phyloP scores from a whole-genome alignment of 2,113 vertebrate species.

The Trinectes maculatus region DNA sequence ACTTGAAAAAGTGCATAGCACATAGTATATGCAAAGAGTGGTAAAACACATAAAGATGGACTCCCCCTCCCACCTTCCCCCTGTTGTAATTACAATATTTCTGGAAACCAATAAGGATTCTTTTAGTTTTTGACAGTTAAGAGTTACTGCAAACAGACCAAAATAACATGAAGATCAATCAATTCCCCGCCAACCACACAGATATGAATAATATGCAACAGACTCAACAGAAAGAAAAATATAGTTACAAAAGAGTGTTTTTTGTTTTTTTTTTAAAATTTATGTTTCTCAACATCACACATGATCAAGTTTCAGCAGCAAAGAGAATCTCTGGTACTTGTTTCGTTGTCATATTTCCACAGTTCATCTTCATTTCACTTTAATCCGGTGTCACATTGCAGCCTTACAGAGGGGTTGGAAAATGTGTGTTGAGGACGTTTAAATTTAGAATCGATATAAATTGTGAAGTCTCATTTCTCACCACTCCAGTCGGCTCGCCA shows the following conservation, averaged over 20 bases:
- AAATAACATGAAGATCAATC: slow-evolving; percentile 18
- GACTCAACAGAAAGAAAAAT: slow-evolving; percentile 41
- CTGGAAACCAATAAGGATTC: too few relatives aligned
- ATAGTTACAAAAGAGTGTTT: background rate
- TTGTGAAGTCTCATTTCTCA: too few relatives aligned
- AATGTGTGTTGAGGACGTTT: too few relatives aligned
- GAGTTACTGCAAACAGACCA: slow-evolving; percentile 33
- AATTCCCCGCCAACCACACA: slow-evolving; percentile 23
- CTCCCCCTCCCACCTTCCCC: too few relatives aligned
- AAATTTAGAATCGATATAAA: too few relatives aligned
- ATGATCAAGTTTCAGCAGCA: background rate
- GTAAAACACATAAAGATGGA: too few relatives aligned
- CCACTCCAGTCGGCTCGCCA: too few relatives aligned
- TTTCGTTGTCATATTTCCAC: slow-evolving; percentile 1
- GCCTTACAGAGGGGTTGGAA: background rate
- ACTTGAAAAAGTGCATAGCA: slow-evolving; percentile 9
- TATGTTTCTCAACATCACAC: background rate
- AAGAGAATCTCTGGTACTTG: background rate
- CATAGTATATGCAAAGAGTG: background rate
- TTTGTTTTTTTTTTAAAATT: background rate
- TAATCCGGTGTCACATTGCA: background rate
- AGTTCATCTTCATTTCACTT: background rate
- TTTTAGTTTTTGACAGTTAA: slow-evolving; percentile 14
- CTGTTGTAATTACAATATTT: too few relatives aligned
- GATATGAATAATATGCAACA: slow-evolving; percentile 33